Evolutionary conservation across 2,888 invertebrate species (phyloP), one percentile per base, ranked within the genome.

Genomic region (Ryuthela nishihirai): DNA sequence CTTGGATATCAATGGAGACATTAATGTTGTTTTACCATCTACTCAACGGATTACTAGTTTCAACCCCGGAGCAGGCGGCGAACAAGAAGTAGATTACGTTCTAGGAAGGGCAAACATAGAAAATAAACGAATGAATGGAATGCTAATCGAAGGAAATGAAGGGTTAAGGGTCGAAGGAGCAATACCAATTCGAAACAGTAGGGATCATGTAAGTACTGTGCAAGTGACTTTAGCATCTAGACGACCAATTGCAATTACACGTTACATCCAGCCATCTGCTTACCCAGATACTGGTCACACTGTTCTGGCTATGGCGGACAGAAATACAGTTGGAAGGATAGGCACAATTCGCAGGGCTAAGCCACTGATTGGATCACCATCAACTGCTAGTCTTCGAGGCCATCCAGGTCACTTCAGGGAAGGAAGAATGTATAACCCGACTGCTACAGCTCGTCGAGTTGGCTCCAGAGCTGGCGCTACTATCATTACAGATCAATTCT

Each of bases 401-500:
- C 59, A 60, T 25, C 23, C 47, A 6, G 26, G 38, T 24, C n/a
- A 54, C 15, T 38, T 29, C n/a, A 35, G 60, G 12, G 49, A 54
- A 32, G 54, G 54, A 7, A 45, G 60, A 40, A 38, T 60, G 50
- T 45, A 45, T 20, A 50, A 60, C 42, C 45, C 47, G 3, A 12
- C 42, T 25, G 24, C 46, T n/a, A 40, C 52, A 6, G 44, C 26
- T 15, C 36, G 64, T 17, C 38, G 58, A n/a, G 43, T 58, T 9
- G 54, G 50, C 18, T 48, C 45, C 21, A 25, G 20, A 25, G 46
- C 56, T 18, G 53, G 50, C 17, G 40, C 55, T n/a, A 46, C 60
- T 5, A 32, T 64, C 7, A 39, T 64, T 18, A 56, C 64, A 3
- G 64, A 64, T 20, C 62, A 62, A 15, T 64, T 62, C 36, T 53